phyloP scores from a whole-genome alignment of 2,113 vertebrate genomes.

The Hippocampus abdominalis region DNA sequence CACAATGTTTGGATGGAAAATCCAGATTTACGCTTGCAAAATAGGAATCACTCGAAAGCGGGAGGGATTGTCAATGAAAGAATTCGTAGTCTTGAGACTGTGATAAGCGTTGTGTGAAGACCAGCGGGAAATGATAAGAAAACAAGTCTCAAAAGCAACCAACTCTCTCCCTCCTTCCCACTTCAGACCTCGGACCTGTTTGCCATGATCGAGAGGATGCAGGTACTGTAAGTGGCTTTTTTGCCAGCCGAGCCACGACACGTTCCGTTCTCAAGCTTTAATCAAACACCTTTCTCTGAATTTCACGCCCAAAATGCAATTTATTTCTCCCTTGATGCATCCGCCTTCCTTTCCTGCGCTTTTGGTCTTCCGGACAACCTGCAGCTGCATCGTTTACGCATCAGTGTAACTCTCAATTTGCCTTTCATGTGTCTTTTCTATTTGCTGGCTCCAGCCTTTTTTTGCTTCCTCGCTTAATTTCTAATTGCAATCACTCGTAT shows the following conservation, averaged over 20 bases:
- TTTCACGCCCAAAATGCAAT: constrained; percentile 26
- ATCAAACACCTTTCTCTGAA: constrained; percentile 24
- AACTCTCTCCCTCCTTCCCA: constrained; percentile 40
- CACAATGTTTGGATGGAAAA: constrained; percentile 35
- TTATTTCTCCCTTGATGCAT: constrained; percentile 22
- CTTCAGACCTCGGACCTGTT: constrained; percentile 83
- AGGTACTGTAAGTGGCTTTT: constrained; percentile 73
- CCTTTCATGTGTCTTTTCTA: not conserved
- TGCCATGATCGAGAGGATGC: constrained; percentile 90
- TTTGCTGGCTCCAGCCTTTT: not conserved
- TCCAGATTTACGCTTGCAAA: constrained; percentile 26
- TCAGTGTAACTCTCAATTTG: constrained; percentile 10
- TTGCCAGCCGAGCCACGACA: not conserved
- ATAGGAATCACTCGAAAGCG: not conserved
- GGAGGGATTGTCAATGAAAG: constrained; percentile 3
- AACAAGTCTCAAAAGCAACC: constrained; percentile 26
- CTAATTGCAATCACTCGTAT: not conserved
- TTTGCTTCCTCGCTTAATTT: not conserved
- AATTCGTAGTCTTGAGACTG: not conserved
- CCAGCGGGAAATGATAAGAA: constrained; percentile 4
- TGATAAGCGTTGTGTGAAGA: constrained; percentile 5
- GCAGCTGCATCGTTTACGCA: constrained; percentile 12
- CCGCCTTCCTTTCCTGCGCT: constrained; percentile 16
- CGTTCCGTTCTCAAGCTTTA: constrained; percentile 5
- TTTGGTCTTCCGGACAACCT: constrained; percentile 16